Percentiles rank a stretch among this genome's conserved stretches.
Conservation (phyloP, 30 jellyfish, hydroid and myxozoan species). For the Aurelia aurita region DNA sequence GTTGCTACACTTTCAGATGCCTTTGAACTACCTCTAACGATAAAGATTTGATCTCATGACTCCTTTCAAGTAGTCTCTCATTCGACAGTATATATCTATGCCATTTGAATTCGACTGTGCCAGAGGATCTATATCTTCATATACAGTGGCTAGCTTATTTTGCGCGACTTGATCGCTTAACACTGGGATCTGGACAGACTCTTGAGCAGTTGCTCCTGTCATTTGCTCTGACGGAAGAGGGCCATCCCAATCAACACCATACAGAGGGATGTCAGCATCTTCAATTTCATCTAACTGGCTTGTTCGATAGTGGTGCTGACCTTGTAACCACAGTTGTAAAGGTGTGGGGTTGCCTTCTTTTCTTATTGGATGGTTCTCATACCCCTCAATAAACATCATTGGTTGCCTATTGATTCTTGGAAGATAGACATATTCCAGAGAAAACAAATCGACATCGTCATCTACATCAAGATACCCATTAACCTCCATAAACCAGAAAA, state of each 20-base stretch:
- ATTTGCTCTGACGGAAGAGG: slow-evolving; percentile 14
- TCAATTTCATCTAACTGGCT: background rate
- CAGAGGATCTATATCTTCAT: too few relatives aligned
- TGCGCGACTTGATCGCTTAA: background rate
- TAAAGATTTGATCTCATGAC: too few relatives aligned
- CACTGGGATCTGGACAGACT: slow-evolving; percentile 21
- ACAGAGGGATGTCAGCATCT: background rate
- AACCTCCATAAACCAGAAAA: background rate
- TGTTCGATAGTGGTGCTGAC: background rate
- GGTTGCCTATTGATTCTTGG: slow-evolving; percentile 14
- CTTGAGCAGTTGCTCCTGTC: slow-evolving; percentile 12
- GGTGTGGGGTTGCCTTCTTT: slow-evolving; percentile 23
- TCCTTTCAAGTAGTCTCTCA: too few relatives aligned
- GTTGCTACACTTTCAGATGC: too few relatives aligned
- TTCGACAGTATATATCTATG: too few relatives aligned
- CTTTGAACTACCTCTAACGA: too few relatives aligned
- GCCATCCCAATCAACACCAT: slow-evolving; percentile 33
- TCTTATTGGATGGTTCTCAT: slow-evolving; percentile 18
- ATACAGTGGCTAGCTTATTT: too few relatives aligned
- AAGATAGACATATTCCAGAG: slow-evolving; percentile 10
- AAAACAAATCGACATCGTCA: slow-evolving; percentile 3
- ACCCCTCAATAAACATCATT: background rate
- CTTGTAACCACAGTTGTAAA: slow-evolving; percentile 21
- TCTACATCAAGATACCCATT: background rate
- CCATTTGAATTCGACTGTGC: too few relatives aligned